A percentile compares a stretch with the other conserved stretches of the same genome.
These are phyloP conservation scores for Apodemia hepburni DNA, from an alignment of 2,888 invertebrate species.

Conservation along the genomic window DNA sequence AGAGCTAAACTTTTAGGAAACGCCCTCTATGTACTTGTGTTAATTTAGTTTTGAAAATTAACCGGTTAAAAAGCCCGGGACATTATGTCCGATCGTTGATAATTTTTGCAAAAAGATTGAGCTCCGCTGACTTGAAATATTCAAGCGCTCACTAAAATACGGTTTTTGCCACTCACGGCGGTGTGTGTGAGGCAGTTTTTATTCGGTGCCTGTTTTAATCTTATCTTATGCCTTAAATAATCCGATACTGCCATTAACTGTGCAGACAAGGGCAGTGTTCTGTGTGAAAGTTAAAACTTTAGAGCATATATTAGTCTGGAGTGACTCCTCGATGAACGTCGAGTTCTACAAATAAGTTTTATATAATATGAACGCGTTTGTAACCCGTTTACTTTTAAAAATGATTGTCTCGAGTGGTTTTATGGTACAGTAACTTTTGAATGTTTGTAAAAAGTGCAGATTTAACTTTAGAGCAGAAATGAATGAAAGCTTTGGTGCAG, in stretches of 20 bases:
- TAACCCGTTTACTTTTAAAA: no score
- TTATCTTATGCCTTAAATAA: slow-evolving; percentile 27
- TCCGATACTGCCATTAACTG: slow-evolving; percentile 27
- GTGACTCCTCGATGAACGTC: no score
- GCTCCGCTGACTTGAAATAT: slow-evolving; percentile 24
- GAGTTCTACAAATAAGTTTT: no score
- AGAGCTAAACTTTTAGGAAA: no score
- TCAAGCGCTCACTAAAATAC: slow-evolving; percentile 23
- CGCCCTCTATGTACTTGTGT: no score
- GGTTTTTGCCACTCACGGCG: slow-evolving; percentile 13
- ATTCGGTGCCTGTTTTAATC: slow-evolving; percentile 23
- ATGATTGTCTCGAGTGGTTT: neutral
- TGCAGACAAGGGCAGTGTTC: slow-evolving; percentile 20
- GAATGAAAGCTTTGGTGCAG: no score
- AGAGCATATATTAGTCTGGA: neutral
- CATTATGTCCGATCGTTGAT: no score
- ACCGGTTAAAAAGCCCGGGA: no score
- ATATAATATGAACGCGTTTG: no score
- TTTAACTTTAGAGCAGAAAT: no score
- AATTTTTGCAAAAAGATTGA: slow-evolving; percentile 23
- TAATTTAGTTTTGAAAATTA: no score
- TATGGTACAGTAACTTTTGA: neutral
- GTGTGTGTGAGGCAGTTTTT: slow-evolving; percentile 26
- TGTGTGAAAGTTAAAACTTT: slow-evolving; percentile 15
- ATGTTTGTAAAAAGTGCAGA: neutral